phyloP scores from a whole-genome alignment of 2,113 vertebrate genomes.

The Microcebus jonahi region DNA sequence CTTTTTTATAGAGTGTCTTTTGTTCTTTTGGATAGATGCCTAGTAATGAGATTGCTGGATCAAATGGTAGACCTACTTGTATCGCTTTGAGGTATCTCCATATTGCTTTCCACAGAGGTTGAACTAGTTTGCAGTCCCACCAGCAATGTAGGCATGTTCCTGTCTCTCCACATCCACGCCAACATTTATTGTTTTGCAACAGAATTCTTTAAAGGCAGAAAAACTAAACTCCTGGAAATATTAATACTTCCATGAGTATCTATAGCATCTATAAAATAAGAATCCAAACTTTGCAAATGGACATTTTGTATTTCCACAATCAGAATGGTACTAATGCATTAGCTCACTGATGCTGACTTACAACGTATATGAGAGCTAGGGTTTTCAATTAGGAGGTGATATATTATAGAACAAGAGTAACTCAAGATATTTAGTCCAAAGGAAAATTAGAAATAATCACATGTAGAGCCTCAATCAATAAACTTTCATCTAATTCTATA shows the following conservation, averaged over 20 bases:
- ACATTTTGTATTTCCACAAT: neutral
- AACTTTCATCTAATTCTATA: neutral
- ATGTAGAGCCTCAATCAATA: neutral
- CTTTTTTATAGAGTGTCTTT: too few species aligned
- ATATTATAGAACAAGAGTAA: neutral
- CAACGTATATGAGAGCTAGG: neutral
- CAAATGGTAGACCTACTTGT: too few species aligned
- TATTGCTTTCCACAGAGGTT: too few species aligned
- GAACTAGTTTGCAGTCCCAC: too few species aligned
- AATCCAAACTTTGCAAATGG: neutral
- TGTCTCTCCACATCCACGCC: too few species aligned
- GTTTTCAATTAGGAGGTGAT: neutral
- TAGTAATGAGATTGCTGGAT: too few species aligned
- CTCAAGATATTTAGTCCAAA: slow-evolving; percentile 18
- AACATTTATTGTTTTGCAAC: too few species aligned
- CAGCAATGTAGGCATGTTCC: too few species aligned
- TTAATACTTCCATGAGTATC: neutral
- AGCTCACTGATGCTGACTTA: neutral
- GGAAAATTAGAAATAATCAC: slow-evolving; percentile 34
- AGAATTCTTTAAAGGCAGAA: slow-evolving; percentile 11
- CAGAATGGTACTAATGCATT: neutral
- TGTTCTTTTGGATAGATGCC: too few species aligned
- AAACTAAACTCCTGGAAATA: slow-evolving; percentile 41
- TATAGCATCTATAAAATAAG: neutral
- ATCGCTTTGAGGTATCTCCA: too few species aligned